These are phyloP conservation scores for Cheilosia pagana DNA, from an alignment of 2,888 invertebrate genomes.

Conservation along the genomic window DNA sequence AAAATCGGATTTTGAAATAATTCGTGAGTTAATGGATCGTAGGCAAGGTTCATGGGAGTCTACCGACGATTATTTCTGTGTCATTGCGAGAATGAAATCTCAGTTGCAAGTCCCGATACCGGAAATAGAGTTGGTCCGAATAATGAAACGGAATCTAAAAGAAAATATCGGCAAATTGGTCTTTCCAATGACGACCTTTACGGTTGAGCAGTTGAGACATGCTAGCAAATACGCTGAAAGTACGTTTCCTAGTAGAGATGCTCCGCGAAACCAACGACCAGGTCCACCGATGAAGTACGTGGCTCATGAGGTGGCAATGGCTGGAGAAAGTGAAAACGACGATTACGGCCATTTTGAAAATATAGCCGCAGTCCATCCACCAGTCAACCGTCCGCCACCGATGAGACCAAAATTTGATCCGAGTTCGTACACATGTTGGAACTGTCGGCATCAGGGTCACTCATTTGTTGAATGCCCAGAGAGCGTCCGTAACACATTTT, in stretches of 20 bases:
- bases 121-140: background rate
- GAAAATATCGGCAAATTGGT: background rate
- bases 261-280: background rate
- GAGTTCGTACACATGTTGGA: background rate
- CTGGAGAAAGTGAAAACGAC: no score
- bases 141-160: slow-evolving; percentile 9
- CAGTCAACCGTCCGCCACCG: background rate
- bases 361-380: background rate
- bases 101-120: background rate
- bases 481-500: background rate
- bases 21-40: slow-evolving; percentile 7
- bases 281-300: background rate
- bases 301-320: no score
- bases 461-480: background rate
- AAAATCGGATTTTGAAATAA: background rate
- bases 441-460: background rate
- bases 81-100: background rate
- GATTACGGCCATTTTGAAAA: background rate
- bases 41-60: background rate
- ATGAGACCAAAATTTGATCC: background rate
- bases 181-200: background rate
- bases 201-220: background rate
- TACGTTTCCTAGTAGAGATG: background rate
- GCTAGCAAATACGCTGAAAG: slow-evolving; percentile 10
- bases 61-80: background rate